Evolutionary conservation across 2,113 vertebrate genomes (phyloP), one percentile per base, ranked within the genome.

Genomic region (Petrocephalus microphthalmus): DNA sequence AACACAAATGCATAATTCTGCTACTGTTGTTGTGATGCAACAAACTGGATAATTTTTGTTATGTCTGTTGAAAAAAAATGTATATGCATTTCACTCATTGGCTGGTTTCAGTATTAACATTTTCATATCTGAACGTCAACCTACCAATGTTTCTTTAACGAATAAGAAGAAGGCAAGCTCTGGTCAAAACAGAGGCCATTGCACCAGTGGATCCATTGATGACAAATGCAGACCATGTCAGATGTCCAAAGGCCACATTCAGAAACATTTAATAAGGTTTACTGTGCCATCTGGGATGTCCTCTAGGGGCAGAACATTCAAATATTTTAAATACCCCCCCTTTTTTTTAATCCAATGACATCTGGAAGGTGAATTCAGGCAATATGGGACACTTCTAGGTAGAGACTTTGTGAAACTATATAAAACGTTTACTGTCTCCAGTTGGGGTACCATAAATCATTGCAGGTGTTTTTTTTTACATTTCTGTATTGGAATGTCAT

Each of bases 241-340:
- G 37, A 33, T 37, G 71, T 37, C 71, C 71, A 78, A 78, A 78
- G 15, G 2, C 0, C 71, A 33, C 71, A 78, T 42, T 78, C 71
- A 78, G 37, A 42, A 33, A 78, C 71, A 42, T 78, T 78, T 78
- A 78, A 78, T 78, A 78, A 78, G 71, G 71, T 78, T 42, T 7
- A 37, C 71, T 42, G 71, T 42, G 33, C 33, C 71, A 37, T 74
- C 71, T 74, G 71, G 71, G 71, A 74, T 74, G 71, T 78, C 71
- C 71, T 78, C 47, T 47, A 84, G 81, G 81, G 81, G 81, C 22
- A 84, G 81, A 84, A 84, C 42, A 84, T 84, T 22, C 45, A 84
- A 37, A 45, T 51, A 84, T 19, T 49, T 84, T n/a, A 51, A 84
- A 84, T 84, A 4, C 71, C 71, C 3, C 3, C 42, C n/a, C n/a